Evolutionary conservation across 2,113 vertebrate genomes (phyloP).

Genomic region (Mesoclemmys tuberculata): DNA sequence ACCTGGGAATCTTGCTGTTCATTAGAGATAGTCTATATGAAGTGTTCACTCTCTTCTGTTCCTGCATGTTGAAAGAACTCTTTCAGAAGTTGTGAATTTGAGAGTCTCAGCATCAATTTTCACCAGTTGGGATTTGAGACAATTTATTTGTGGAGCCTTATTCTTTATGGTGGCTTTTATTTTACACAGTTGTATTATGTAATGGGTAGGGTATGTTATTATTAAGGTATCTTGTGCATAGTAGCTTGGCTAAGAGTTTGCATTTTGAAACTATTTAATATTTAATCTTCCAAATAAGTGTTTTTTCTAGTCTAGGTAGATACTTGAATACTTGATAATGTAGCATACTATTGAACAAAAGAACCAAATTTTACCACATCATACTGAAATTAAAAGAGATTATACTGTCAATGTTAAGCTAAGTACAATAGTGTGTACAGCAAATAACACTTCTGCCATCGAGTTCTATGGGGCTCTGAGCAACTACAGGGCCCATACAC

Average conservation of each 20-base stretch:
- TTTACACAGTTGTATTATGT: background rate
- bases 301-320: background rate
- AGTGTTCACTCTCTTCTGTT: background rate
- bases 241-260: background rate
- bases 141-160: background rate
- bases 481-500: background rate
- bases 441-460: background rate
- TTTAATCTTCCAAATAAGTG: background rate
- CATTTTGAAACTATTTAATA: background rate
- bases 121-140: background rate
- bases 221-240: background rate
- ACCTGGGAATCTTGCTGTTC: background rate
- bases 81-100: background rate
- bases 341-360: background rate
- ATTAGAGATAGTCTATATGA: background rate
- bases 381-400: background rate
- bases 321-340: background rate
- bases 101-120: background rate
- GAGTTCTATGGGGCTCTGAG: background rate
- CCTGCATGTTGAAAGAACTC: background rate
- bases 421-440: background rate
- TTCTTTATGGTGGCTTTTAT: background rate
- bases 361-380: background rate
- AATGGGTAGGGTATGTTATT: background rate
- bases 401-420: background rate